These are phyloP conservation scores for Drosophila triauraria DNA, from an alignment of 1,140 invertebrate genomes.

Conservation along the genomic window DNA sequence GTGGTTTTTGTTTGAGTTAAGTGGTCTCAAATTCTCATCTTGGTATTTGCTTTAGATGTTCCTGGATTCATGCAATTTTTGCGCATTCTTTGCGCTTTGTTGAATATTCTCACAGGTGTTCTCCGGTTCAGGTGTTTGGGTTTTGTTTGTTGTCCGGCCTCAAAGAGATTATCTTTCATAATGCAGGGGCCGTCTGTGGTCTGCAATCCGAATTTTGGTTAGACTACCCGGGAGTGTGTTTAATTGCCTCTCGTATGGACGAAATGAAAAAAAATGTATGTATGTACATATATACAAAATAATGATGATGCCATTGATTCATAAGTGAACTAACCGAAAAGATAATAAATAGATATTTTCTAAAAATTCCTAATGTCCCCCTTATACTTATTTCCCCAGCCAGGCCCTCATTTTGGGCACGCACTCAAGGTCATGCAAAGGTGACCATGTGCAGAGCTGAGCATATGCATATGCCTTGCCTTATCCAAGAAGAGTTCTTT, in stretches of 20 bases:
- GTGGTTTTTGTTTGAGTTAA: slow-evolving; percentile 64
- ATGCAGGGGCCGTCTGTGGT: slow-evolving; percentile 10
- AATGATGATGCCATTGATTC: not conserved
- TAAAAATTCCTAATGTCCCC: slow-evolving; percentile 1
- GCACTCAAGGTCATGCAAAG: slow-evolving; percentile 75
- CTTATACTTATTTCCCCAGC: slow-evolving; percentile 9
- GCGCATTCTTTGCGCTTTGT: slow-evolving; percentile 71
- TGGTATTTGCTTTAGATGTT: slow-evolving; percentile 45
- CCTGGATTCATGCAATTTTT: slow-evolving; percentile 74
- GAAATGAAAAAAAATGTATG: not conserved
- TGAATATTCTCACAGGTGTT: slow-evolving; percentile 81
- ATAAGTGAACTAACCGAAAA: slow-evolving; percentile 59
- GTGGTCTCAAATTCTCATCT: slow-evolving; percentile 62
- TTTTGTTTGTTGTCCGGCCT: slow-evolving; percentile 70
- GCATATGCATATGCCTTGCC: slow-evolving; percentile 56
- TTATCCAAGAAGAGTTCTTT: slow-evolving; percentile 16
- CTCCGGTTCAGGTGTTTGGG: slow-evolving; percentile 24
- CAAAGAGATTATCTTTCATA: slow-evolving; percentile 59
- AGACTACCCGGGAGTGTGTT: not conserved
- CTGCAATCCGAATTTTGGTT: not conserved
- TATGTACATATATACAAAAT: not conserved
- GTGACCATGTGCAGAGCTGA: slow-evolving; percentile 73
- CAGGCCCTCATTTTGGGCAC: slow-evolving; percentile 52
- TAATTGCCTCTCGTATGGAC: not conserved
- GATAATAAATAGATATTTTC: slow-evolving; percentile 26